Evolutionary conservation across 2,888 invertebrate species (phyloP).

Genomic region (Monochamus alternatus): DNA sequence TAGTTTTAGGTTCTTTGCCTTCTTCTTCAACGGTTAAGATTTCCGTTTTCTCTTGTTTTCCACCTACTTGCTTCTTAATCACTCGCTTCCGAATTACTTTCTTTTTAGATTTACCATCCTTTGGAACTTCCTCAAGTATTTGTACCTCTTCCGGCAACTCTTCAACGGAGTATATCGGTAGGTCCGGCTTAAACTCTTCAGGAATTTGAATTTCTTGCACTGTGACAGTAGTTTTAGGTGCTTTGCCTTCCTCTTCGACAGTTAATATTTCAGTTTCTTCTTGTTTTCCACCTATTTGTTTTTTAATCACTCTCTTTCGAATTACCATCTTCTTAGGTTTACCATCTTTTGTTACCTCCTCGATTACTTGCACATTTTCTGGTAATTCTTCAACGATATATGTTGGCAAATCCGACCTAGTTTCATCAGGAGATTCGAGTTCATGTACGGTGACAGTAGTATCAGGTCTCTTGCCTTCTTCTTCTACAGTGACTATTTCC

Average conservation of each 20-base stretch:
- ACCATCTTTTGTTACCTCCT: constrained; percentile 56
- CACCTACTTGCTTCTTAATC: constrained; percentile 68
- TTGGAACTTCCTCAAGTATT: constrained; percentile 23
- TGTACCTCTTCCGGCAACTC: constrained; percentile 59
- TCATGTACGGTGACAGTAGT: constrained; percentile 57
- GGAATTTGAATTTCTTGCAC: constrained; percentile 52
- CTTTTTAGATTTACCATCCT: constrained; percentile 50
- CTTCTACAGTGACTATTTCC: constrained; percentile 63
- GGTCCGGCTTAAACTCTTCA: constrained; percentile 48
- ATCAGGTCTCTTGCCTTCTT: constrained; percentile 61
- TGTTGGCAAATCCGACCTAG: neutral
- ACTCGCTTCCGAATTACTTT: constrained; percentile 63
- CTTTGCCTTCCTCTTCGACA: constrained; percentile 64
- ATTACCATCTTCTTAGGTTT: constrained; percentile 59
- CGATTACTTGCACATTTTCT: constrained; percentile 61
- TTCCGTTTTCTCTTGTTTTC: constrained; percentile 62
- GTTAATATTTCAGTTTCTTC: constrained; percentile 63
- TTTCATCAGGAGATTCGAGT: constrained; percentile 57
- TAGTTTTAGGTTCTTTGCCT: constrained; percentile 57
- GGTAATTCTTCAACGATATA: constrained; percentile 63
- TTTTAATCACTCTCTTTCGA: constrained; percentile 64
- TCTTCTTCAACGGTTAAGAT: constrained; percentile 63
- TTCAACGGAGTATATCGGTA: constrained; percentile 35
- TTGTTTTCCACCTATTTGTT: constrained; percentile 58
- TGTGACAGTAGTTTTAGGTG: constrained; percentile 61